A percentile compares a stretch with the other conserved stretches of the same genome.
phyloP scores from a whole-genome alignment of 2,113 vertebrate species.

The Ophthalmolycus amberensis region DNA sequence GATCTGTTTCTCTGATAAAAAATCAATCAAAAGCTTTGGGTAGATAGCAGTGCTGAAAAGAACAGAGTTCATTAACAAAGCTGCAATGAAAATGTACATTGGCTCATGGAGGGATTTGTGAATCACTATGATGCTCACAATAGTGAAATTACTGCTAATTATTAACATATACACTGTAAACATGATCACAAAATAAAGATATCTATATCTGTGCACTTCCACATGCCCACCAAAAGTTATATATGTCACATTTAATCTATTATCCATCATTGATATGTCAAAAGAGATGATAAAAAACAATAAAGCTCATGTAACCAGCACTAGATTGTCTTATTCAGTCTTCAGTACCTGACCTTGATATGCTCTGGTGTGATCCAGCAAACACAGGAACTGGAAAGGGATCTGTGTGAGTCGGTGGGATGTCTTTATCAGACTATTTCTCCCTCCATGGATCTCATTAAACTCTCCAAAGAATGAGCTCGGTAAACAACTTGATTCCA shows the following conservation, averaged over 20 bases:
- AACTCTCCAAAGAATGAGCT: too few species aligned
- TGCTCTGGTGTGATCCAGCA: background rate
- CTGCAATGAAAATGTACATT: conserved; percentile 19
- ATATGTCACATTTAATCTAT: background rate
- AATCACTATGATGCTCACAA: conserved; percentile 14
- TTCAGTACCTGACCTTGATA: background rate
- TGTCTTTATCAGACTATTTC: background rate
- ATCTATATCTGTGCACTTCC: background rate
- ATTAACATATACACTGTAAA: conserved; percentile 21
- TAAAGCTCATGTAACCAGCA: background rate
- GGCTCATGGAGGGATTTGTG: conserved; percentile 26
- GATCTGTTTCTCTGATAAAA: conserved; percentile 14
- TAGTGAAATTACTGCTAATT: conserved; percentile 12
- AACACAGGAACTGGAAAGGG: background rate
- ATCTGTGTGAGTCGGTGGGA: background rate
- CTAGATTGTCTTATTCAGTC: background rate
- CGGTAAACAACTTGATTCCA: too few species aligned
- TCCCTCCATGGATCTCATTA: background rate
- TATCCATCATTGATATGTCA: background rate
- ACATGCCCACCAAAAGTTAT: background rate
- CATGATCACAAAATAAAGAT: conserved; percentile 32
- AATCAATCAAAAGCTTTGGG: conserved; percentile 5
- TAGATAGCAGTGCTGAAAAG: background rate
- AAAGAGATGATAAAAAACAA: background rate
- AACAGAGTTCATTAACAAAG: background rate